These are phyloP conservation scores for Mola mola DNA, from an alignment of 2,113 vertebrate species.

Conservation along the genomic window DNA sequence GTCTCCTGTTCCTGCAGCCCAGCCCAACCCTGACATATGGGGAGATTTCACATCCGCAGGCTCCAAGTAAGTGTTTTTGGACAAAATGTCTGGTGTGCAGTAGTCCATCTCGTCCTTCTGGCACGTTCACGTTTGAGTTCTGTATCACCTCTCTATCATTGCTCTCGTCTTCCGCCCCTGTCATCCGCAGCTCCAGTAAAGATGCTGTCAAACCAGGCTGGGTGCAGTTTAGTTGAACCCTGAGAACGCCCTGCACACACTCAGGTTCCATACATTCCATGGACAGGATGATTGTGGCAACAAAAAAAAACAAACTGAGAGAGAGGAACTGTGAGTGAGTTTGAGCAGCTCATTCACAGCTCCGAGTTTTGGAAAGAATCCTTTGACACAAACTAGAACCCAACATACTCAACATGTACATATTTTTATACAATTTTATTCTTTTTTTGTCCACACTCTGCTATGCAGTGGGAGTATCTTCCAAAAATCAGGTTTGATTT, in stretches of 20 bases:
- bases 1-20: conserved; percentile 30
- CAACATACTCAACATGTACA: conserved; percentile 39
- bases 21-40: conserved; percentile 85
- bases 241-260: conserved; percentile 31
- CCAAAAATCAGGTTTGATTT: conserved; percentile 17
- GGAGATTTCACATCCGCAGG: conserved; percentile 93
- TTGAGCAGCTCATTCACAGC: conserved; percentile 30
- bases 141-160: conserved; percentile 1
- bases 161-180: conserved; percentile 4
- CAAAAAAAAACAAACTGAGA: conserved; percentile 18
- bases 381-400: conserved; percentile 5
- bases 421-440: conserved; percentile 29
- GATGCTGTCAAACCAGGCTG: conserved; percentile 77
- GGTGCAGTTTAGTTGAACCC: conserved; percentile 81
- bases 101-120: conserved; percentile 1
- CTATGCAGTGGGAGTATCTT: conserved; percentile 54
- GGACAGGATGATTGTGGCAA: conserved; percentile 47
- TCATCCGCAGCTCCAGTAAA: conserved; percentile 72
- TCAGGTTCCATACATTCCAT: conserved; percentile 75
- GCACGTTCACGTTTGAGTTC: not conserved
- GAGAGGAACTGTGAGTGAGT: conserved; percentile 36
- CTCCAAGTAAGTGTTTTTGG: conserved; percentile 84
- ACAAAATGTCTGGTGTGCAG: not conserved
- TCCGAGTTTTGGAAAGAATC: conserved; percentile 23
- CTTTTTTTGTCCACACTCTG: conserved; percentile 19